These are phyloP conservation scores for Lypha dubia DNA, from an alignment of 2,888 invertebrate genomes.

Conservation along the genomic window DNA sequence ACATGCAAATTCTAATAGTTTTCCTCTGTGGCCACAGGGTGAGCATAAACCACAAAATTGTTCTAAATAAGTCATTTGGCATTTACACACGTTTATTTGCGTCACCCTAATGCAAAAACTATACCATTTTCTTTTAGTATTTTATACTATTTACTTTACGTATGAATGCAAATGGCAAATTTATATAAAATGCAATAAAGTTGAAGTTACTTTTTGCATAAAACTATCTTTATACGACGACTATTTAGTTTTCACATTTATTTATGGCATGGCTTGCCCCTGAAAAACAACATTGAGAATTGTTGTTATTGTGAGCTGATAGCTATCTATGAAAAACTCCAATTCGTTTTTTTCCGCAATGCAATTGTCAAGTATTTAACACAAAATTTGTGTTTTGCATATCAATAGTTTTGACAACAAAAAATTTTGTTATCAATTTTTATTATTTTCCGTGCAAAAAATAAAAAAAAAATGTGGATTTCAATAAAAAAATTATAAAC, in stretches of 20 bases:
- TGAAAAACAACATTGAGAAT: slow-evolving; percentile 2
- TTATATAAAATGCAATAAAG: background rate
- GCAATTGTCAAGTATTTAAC: slow-evolving; percentile 52
- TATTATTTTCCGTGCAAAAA: slow-evolving; percentile 5
- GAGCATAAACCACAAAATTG: too few species aligned
- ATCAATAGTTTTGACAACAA: background rate
- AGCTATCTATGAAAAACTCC: too few species aligned
- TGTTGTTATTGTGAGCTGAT: slow-evolving; percentile 10
- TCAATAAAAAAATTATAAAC: background rate
- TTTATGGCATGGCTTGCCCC: slow-evolving; percentile 32
- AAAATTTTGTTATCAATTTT: background rate
- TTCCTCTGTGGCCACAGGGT: too few species aligned
- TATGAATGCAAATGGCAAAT: slow-evolving; percentile 7
- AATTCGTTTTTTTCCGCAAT: slow-evolving; percentile 12
- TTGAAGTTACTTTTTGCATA: background rate
- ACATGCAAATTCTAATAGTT: too few species aligned
- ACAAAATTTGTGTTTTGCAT: slow-evolving; percentile 38
- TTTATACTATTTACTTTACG: background rate
- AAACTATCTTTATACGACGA: background rate
- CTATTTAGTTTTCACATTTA: background rate
- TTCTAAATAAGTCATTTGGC: too few species aligned
- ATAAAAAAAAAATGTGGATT: background rate
- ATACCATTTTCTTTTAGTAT: background rate
- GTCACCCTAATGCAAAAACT: background rate
- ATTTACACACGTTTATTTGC: too few species aligned